Evolutionary conservation across 92 coral and sea anemone species (phyloP).

Genomic region (Porites divaricata): DNA sequence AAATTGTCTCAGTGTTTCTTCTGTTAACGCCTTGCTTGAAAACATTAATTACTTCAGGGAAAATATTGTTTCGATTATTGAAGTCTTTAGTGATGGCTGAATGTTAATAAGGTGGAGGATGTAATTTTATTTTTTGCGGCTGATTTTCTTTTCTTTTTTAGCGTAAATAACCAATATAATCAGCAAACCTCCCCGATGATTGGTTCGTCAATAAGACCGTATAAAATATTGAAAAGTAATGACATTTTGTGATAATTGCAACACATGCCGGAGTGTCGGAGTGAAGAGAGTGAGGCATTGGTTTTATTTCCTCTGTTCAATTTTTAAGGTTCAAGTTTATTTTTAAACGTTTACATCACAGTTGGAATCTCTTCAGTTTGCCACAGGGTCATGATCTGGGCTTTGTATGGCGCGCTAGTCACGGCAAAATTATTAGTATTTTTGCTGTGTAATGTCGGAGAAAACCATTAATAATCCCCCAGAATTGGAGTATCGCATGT

Average conservation of each 20-base stretch:
- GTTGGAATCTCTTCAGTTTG: not conserved
- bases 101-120: slow-evolving; percentile 9
- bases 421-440: slow-evolving; percentile 4
- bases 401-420: not conserved
- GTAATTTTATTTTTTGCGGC: slow-evolving; percentile 24
- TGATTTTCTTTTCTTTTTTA: slow-evolving; percentile 20
- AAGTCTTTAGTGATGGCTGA: not conserved
- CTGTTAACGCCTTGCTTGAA: not conserved
- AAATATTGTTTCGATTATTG: slow-evolving; percentile 3
- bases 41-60: not conserved
- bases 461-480: slow-evolving; percentile 22
- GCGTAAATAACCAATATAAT: slow-evolving; percentile 33
- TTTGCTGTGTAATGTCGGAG: not conserved
- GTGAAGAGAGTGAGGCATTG: not conserved
- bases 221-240: slow-evolving; percentile 68
- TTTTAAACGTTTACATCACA: not conserved
- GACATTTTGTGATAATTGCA: slow-evolving; percentile 31
- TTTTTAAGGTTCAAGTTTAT: not conserved
- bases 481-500: not conserved
- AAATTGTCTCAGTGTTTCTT: not conserved
- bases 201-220: slow-evolving; percentile 56
- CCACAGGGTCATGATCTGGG: not conserved
- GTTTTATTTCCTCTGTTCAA: not conserved
- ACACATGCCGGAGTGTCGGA: not conserved
- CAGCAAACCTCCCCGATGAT: slow-evolving; percentile 28